phyloP scores from a whole-genome alignment of 2,113 vertebrate species.

The Xenotilapia leptura region DNA sequence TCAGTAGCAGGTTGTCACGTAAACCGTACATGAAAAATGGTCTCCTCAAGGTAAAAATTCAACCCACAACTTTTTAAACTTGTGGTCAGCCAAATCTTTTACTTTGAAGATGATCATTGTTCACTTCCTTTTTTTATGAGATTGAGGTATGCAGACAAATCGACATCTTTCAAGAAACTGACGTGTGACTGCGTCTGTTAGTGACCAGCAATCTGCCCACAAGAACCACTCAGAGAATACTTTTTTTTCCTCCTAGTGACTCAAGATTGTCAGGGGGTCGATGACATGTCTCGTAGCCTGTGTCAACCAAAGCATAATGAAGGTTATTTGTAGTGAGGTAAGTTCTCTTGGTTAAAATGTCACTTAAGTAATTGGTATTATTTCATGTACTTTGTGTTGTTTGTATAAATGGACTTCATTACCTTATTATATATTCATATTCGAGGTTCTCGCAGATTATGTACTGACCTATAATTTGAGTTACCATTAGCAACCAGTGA shows the following conservation, averaged over 20 bases:
- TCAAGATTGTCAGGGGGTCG: accelerated
- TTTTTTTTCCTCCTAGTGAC: not conserved
- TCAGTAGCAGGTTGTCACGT: not conserved
- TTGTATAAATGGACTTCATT: not conserved
- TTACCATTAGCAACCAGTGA: not conserved
- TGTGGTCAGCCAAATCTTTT: not conserved
- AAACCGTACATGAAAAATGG: accelerated
- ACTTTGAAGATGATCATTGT: not conserved
- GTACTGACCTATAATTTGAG: not conserved
- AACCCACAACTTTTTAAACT: not conserved
- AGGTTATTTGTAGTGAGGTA: not conserved
- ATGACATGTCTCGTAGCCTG: not conserved
- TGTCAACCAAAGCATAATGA: not conserved
- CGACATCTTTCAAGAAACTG: not conserved
- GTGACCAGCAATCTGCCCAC: not conserved
- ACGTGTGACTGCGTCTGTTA: not conserved
- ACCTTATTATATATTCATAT: not conserved
- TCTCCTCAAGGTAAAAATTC: not conserved
- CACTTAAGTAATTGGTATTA: not conserved
- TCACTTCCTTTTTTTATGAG: not conserved
- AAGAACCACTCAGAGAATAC: not conserved
- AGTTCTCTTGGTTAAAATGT: not conserved
- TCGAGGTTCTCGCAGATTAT: not conserved
- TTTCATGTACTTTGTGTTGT: not conserved
- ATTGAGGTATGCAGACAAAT: not conserved